Evolutionary conservation across 2,888 invertebrate species (phyloP).

Genomic region (Meandrusa payeni): DNA sequence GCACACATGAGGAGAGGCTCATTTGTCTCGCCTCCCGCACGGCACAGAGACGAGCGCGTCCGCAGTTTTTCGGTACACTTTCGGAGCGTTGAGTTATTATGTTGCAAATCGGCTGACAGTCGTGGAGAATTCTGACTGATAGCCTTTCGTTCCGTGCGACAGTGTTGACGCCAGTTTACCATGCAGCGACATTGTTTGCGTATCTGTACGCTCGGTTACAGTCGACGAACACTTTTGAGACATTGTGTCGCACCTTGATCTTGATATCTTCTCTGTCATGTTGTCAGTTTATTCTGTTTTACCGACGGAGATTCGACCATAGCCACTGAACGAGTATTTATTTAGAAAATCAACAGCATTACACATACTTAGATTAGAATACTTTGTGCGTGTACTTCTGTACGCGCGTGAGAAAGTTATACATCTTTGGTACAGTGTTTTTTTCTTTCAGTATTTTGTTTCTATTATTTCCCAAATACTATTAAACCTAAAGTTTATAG

Average conservation of each 20-base stretch:
- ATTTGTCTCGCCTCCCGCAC: slow-evolving; percentile 9
- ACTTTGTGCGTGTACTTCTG: too few species aligned
- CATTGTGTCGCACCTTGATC: slow-evolving; percentile 26
- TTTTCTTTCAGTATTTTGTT: slow-evolving; percentile 1
- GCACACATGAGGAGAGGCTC: slow-evolving; percentile 6
- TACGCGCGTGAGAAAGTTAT: too few species aligned
- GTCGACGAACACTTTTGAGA: slow-evolving; percentile 22
- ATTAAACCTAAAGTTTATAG: too few species aligned
- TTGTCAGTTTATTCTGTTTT: slow-evolving; percentile 4
- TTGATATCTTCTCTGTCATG: slow-evolving; percentile 13
- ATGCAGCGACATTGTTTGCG: slow-evolving; percentile 41
- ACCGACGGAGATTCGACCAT: too few species aligned
- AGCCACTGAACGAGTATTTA: too few species aligned
- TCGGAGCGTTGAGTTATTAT: slow-evolving; percentile 42
- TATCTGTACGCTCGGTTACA: slow-evolving; percentile 30
- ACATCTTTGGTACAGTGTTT: too few species aligned
- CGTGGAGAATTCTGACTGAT: slow-evolving; percentile 68
- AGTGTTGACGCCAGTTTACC: slow-evolving; percentile 41
- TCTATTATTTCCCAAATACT: too few species aligned
- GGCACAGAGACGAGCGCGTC: slow-evolving; percentile 1
- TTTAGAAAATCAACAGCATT: too few species aligned
- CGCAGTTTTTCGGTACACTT: slow-evolving; percentile 26
- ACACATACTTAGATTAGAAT: too few species aligned
- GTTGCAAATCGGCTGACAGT: slow-evolving; percentile 64
- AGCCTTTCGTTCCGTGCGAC: slow-evolving; percentile 60